Base-by-base conservation (phyloP, 2,888 invertebrate genomes). In the Linnaemya vulpina region DNA sequence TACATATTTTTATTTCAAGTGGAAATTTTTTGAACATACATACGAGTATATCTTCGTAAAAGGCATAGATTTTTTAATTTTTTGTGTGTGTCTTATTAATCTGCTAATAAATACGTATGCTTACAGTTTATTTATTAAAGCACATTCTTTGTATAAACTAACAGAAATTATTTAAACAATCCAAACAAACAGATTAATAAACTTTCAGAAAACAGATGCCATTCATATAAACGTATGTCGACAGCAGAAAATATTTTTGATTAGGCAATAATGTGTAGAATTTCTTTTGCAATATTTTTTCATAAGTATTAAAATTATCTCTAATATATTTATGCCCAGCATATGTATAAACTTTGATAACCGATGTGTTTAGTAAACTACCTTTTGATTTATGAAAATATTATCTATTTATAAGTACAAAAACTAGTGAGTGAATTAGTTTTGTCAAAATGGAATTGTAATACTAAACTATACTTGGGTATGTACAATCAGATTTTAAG, bases 151-250 rank as follows among this genome's bases (percentile, higher is more conserved):
- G 15, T 40, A 63, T 30, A 30, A 58, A 58, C 30, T n/a, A 30
- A 58, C 25, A 25, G 35, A 17, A 60, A 38, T 38, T 17, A 17
- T 25, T 46, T 65, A 22, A 25, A 65, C 4, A 65, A 38, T 38
- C 11, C 10, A 1, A 17, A 30, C 46, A 53, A 40, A 35, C n/a
- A 63, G 22, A 63, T 63, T 43, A 60, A 63, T 43, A 63, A 63
- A 30, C 22, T 25, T 25, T 38, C 38, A 17, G 4, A 63, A 63
- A 63, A 40, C 62, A 68, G 38, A 70, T 70, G 68, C 38, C n/a
- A 46, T n/a, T 20, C n/a, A 46, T 15, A 22, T 25, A 53, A 53
- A 53, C 20, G 15, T 35, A 13, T 68, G 3, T 30, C 17, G 30
- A 68, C 15, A 68, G 35, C 22, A 63, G 22, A 13, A 63, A 63